A percentile compares a stretch with the other conserved stretches of the same genome.
Evolutionary conservation across 2,113 vertebrate species (phyloP).

Genomic region (Salvelinus alpinus): DNA sequence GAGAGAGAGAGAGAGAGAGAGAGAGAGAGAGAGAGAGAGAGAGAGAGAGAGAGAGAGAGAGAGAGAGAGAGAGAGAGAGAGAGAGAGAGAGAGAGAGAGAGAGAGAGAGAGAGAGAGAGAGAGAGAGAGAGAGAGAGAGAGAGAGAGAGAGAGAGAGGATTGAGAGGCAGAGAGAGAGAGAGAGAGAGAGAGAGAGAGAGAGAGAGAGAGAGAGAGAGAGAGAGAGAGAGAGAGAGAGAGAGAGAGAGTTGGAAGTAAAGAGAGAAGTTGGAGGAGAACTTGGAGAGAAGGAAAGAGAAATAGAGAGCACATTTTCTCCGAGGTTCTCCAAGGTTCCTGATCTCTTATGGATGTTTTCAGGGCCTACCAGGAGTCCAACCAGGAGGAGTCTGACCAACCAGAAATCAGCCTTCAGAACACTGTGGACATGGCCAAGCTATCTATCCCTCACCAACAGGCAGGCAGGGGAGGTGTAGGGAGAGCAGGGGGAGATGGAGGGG

Average conservation of each 20-base stretch:
- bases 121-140: too few species aligned
- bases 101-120: too few species aligned
- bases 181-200: too few species aligned
- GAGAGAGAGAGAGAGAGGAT: too few species aligned
- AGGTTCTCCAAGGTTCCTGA: slow-evolving; percentile 10
- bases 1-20: too few species aligned
- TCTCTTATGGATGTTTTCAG: slow-evolving; percentile 24
- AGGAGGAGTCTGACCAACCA: background rate
- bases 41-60: too few species aligned
- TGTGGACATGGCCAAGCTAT: background rate
- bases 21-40: too few species aligned
- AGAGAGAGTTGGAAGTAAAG: background rate
- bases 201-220: too few species aligned
- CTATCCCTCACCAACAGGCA: slow-evolving; percentile 13
- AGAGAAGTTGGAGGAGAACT: background rate
- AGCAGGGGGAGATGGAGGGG: background rate
- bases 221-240: too few species aligned
- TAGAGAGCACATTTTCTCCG: background rate
- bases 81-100: too few species aligned
- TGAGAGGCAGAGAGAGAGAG: too few species aligned
- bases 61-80: too few species aligned
- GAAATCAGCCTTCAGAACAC: background rate
- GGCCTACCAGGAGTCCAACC: background rate
- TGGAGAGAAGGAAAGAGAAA: background rate
- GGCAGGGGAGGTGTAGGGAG: background rate